Base-by-base conservation (phyloP, 2,888 invertebrate species). In the Abscondita cerata region DNA sequence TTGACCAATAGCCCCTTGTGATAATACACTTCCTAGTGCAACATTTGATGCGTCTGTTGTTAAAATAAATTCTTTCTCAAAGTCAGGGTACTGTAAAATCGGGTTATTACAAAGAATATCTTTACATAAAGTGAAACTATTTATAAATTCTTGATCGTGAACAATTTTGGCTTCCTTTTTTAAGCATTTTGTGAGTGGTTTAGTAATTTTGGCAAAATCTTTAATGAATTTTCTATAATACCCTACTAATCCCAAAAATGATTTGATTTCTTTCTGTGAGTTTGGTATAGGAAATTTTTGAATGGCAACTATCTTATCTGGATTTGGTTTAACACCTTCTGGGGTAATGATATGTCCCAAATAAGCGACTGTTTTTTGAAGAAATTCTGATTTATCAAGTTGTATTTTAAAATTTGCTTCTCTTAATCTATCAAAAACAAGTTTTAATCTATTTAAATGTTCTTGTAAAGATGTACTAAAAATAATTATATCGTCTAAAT, bases 301-400 rank as follows among this genome's bases (percentile, higher is more conserved):
- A 40, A 40, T 40, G 40, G 40, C 40, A 40, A 40, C 15, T 40
- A 40, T 40, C 15, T 40, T 40, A 8, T 40, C 13, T 12, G 40
- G 40, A 8, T 40, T 40, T 15, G 40, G 40, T 40, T 40, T 40
- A 40, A 12, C 36, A 36, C 36, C 36, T 12, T 36, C 36, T 9
- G 36, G n/a, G 11, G 36, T 36, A 9, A 36, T 36, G 2, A 12
- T 36, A 12, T 36, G 36, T 2, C 36, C 36, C 11, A 36, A 40
- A 40, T 40, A 40, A 40, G 40, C 12, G 15, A 40, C 40, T 40
- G 40, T 40, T 40, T 40, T 40, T 40, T 13, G n/a, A n/a, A n/a
- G n/a, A n/a, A n/a, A n/a, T n/a, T n/a, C n/a, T n/a, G n/a, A n/a
- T n/a, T n/a, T n/a, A n/a, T n/a, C n/a, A n/a, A n/a, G n/a, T n/a